Evolutionary conservation across 53 echinoderm and acorn worm genomes (phyloP).

Genomic region (Arbacia lixula): DNA sequence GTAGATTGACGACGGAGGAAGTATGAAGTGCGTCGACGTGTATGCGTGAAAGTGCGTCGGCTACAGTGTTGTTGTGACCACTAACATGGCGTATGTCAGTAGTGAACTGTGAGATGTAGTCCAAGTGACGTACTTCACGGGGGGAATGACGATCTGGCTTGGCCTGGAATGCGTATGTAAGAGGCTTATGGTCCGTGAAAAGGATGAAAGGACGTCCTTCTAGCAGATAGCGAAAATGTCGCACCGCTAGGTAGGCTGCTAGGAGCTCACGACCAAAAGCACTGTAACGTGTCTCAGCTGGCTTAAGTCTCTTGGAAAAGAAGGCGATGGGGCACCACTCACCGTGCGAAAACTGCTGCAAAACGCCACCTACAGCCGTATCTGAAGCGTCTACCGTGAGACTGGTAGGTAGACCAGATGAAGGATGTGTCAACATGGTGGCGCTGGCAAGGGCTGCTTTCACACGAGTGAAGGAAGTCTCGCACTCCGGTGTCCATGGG

Average conservation of each 20-base stretch:
- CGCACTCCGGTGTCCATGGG: constrained; percentile 5
- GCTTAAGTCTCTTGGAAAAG: constrained; percentile 43
- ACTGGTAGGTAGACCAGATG: constrained; percentile 32
- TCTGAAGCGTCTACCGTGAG: constrained; percentile 64
- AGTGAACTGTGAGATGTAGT: constrained; percentile 72
- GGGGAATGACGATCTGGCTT: constrained; percentile 56
- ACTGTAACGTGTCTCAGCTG: constrained; percentile 63
- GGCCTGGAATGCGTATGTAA: constrained; percentile 58
- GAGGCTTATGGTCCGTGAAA: constrained; percentile 63
- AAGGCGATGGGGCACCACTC: constrained; percentile 60
- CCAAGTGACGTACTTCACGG: constrained; percentile 66
- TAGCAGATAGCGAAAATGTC: constrained; percentile 56
- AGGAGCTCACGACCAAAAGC: constrained; percentile 58
- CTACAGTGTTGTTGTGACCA: constrained; percentile 55
- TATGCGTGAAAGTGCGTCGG: constrained; percentile 62
- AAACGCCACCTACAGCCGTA: constrained; percentile 56
- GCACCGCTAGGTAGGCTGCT: constrained; percentile 47
- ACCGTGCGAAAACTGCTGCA: constrained; percentile 46
- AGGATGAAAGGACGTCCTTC: constrained; percentile 62
- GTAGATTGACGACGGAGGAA: constrained; percentile 5
- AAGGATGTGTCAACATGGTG: constrained; percentile 52
- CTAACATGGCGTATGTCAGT: constrained; percentile 62
- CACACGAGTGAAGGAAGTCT: constrained; percentile 4
- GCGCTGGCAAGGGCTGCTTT: constrained; percentile 36
- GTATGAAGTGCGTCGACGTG: constrained; percentile 32